phyloP scores from a whole-genome alignment of 2,888 invertebrate genomes.

The Caenorhabditis drosophilae region DNA sequence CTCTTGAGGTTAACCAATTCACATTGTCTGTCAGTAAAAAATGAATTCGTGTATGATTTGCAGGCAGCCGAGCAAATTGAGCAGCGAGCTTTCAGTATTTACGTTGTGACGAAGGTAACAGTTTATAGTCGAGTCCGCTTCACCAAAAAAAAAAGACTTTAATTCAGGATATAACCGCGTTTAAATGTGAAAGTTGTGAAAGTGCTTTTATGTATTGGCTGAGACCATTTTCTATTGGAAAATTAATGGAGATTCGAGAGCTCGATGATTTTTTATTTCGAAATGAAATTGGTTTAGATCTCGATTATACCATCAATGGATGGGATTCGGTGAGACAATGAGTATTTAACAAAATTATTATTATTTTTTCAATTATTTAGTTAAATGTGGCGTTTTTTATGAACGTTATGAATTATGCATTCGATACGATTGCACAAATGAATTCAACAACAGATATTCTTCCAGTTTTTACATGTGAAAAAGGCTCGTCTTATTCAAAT shows the following conservation, averaged over 20 bases:
- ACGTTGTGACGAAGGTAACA: slow-evolving; percentile 38
- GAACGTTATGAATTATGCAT: slow-evolving; percentile 47
- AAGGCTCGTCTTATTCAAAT: slow-evolving; percentile 26
- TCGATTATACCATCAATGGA: slow-evolving; percentile 54
- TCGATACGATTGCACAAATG: slow-evolving; percentile 24
- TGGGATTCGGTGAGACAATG: slow-evolving; percentile 51
- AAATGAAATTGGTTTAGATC: slow-evolving; percentile 58
- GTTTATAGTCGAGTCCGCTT: too few species aligned
- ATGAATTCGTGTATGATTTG: not conserved
- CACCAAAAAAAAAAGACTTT: too few species aligned
- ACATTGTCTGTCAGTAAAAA: not conserved
- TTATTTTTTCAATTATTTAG: slow-evolving; percentile 21
- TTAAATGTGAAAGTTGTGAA: slow-evolving; percentile 63
- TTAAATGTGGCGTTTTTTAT: slow-evolving; percentile 50
- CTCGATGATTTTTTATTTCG: slow-evolving; percentile 55
- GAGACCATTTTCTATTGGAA: slow-evolving; percentile 49
- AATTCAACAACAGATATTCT: slow-evolving; percentile 30
- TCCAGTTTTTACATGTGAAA: slow-evolving; percentile 30
- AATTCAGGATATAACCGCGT: slow-evolving; percentile 59
- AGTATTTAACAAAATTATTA: not conserved
- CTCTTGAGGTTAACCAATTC: slow-evolving; percentile 52
- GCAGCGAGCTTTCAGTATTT: slow-evolving; percentile 32
- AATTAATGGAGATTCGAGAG: slow-evolving; percentile 45
- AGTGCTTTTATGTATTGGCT: slow-evolving; percentile 58
- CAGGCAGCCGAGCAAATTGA: slow-evolving; percentile 28